A percentile compares a stretch with the other conserved stretches of the same genome.
phyloP scores from a whole-genome alignment of 2,888 invertebrate species.

The Luperina testacea region DNA sequence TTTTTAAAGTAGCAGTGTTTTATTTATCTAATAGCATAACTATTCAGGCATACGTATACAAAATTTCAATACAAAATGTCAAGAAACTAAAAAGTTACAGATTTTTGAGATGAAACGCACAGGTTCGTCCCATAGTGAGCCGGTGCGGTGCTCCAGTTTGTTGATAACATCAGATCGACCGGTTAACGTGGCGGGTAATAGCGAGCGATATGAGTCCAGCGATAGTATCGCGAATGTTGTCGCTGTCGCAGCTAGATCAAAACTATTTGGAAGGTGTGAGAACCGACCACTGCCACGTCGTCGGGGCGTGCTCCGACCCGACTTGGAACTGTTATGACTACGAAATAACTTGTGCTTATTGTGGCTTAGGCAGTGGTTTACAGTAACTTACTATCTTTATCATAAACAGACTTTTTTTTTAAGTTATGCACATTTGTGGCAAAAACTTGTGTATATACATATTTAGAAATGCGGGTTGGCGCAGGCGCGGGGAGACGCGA shows the following conservation, averaged over 20 bases:
- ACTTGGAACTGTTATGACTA: not conserved
- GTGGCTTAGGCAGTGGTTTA: not conserved
- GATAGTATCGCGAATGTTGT: constrained; percentile 14
- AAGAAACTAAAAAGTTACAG: no score
- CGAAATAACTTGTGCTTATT: not conserved
- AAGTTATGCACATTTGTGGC: not conserved
- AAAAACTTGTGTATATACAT: not conserved
- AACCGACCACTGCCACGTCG: not conserved
- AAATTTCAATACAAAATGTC: no score
- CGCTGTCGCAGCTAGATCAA: constrained; percentile 8
- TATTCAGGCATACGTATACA: no score
- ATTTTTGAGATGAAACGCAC: no score
- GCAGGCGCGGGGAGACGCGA: not conserved
- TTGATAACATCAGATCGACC: constrained; percentile 35
- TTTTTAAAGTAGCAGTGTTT: no score
- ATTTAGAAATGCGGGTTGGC: not conserved
- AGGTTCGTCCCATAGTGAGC: no score
- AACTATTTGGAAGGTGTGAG: constrained; percentile 18
- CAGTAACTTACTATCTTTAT: not conserved
- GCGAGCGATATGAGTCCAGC: constrained; percentile 14
- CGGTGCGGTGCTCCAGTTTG: constrained; percentile 2
- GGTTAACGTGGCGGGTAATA: constrained; percentile 11
- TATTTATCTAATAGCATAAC: no score
- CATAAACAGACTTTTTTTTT: not conserved
- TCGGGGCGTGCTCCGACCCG: no score